Conservation (phyloP, 2,888 invertebrate genomes). For the Dendrolimus pini region DNA sequence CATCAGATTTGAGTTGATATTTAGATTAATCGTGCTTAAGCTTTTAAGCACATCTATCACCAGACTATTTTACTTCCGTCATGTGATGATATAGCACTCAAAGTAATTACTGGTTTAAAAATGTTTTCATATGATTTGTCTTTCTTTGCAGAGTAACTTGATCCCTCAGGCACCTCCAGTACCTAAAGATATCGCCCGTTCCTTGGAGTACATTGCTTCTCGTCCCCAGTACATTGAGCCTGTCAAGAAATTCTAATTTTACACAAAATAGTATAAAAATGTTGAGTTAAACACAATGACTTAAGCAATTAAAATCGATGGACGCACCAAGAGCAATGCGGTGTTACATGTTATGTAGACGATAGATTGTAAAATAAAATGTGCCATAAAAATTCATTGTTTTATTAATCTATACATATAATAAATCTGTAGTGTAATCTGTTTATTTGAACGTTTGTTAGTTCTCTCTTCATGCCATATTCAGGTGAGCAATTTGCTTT, state of each 20-base stretch:
- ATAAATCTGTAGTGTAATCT: too few relatives aligned
- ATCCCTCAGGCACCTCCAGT: slow-evolving; percentile 35
- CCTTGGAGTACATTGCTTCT: slow-evolving; percentile 34
- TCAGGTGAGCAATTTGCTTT: too few relatives aligned
- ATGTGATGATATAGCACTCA: too few relatives aligned
- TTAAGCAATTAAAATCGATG: background rate
- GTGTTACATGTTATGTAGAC: background rate
- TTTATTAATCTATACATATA: too few relatives aligned
- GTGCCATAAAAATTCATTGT: background rate
- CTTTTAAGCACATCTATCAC: too few relatives aligned
- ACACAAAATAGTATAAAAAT: background rate
- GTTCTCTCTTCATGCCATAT: too few relatives aligned
- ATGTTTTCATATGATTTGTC: slow-evolving; percentile 1
- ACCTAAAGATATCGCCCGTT: slow-evolving; percentile 32
- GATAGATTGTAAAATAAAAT: background rate
- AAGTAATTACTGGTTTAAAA: too few relatives aligned
- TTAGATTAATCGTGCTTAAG: too few relatives aligned
- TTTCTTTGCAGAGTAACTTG: slow-evolving; percentile 23
- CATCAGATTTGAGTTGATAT: too few relatives aligned
- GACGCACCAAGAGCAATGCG: background rate
- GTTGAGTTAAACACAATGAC: background rate
- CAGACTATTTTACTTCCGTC: too few relatives aligned
- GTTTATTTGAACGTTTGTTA: too few relatives aligned
- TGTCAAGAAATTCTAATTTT: slow-evolving; percentile 1
- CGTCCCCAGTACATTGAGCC: slow-evolving; percentile 16